Conservation (phyloP, 2,888 invertebrate genomes). For the Lamproptera curius region DNA sequence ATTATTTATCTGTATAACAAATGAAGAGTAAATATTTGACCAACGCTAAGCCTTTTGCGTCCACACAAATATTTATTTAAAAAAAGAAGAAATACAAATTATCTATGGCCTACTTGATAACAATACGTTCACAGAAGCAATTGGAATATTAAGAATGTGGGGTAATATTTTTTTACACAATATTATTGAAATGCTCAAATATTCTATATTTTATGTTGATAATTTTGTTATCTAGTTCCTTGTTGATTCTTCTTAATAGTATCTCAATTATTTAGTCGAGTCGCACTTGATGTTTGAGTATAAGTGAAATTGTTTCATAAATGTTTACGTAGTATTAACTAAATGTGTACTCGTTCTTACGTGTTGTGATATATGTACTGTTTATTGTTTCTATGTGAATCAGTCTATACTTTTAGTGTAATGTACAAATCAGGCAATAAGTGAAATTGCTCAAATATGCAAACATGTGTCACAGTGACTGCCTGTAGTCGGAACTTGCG, state of each 20-base stretch:
- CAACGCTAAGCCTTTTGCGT: not conserved
- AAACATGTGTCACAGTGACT: slow-evolving; percentile 24
- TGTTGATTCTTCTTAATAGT: slow-evolving; percentile 55
- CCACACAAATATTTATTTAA: not conserved
- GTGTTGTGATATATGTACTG: slow-evolving; percentile 71
- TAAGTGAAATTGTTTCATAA: slow-evolving; percentile 45
- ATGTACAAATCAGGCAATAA: slow-evolving; percentile 62
- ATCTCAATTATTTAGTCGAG: slow-evolving; percentile 51
- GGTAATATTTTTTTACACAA: slow-evolving; percentile 70
- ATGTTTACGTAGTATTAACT: slow-evolving; percentile 39
- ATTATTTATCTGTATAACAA: slow-evolving; percentile 28
- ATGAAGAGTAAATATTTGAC: not conserved
- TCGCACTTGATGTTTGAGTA: slow-evolving; percentile 51
- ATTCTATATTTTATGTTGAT: slow-evolving; percentile 69
- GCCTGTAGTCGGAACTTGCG: slow-evolving; percentile 32
- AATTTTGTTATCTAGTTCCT: slow-evolving; percentile 68
- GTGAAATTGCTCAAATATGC: slow-evolving; percentile 55
- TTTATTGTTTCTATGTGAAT: slow-evolving; percentile 50
- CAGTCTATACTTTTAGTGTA: slow-evolving; percentile 52
- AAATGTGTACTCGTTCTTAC: slow-evolving; percentile 54
- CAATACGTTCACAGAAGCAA: slow-evolving; percentile 42
- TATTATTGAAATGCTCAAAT: slow-evolving; percentile 73
- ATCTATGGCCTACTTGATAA: slow-evolving; percentile 34
- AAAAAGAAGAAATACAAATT: not conserved
- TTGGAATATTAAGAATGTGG: slow-evolving; percentile 44